Evolutionary conservation across 2,888 invertebrate species (phyloP).

Genomic region (Hyalella azteca): DNA sequence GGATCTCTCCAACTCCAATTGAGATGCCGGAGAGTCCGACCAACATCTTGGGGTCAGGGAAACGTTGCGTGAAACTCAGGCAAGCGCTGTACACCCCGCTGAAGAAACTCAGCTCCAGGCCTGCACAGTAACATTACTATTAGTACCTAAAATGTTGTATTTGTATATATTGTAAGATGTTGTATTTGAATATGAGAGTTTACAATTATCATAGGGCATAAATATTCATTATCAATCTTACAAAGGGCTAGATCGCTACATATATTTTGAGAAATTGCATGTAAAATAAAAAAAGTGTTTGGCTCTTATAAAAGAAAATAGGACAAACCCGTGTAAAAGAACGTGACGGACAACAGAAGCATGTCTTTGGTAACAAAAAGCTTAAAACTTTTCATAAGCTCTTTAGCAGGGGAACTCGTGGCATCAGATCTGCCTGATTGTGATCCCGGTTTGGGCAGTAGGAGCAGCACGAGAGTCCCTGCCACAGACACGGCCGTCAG

Average conservation of each 20-base stretch:
- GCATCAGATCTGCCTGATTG: slow-evolving; percentile 46
- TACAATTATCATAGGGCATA: no score
- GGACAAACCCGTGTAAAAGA: slow-evolving; percentile 92
- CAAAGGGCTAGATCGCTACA: no score
- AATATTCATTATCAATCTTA: no score
- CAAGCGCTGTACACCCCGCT: slow-evolving; percentile 94
- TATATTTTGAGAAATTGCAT: no score
- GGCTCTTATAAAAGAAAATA: no score
- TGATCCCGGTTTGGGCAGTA: slow-evolving; percentile 54
- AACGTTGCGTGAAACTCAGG: slow-evolving; percentile 80
- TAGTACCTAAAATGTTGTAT: no score
- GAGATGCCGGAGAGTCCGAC: slow-evolving; percentile 93
- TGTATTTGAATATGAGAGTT: no score
- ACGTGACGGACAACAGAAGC: slow-evolving; percentile 81
- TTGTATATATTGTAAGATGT: no score
- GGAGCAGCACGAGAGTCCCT: slow-evolving; percentile 58
- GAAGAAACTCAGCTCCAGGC: slow-evolving; percentile 91
- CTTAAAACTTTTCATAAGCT: slow-evolving; percentile 75
- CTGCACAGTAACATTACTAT: slow-evolving; percentile 70
- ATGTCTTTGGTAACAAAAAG: slow-evolving; percentile 83
- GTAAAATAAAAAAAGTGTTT: no score
- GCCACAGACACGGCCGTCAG: slow-evolving; percentile 67
- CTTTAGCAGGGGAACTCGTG: slow-evolving; percentile 64
- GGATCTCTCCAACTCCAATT: slow-evolving; percentile 91
- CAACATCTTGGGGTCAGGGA: slow-evolving; percentile 75